Base-by-base conservation (phyloP, 2,888 invertebrate genomes). In the Busseola fusca region DNA sequence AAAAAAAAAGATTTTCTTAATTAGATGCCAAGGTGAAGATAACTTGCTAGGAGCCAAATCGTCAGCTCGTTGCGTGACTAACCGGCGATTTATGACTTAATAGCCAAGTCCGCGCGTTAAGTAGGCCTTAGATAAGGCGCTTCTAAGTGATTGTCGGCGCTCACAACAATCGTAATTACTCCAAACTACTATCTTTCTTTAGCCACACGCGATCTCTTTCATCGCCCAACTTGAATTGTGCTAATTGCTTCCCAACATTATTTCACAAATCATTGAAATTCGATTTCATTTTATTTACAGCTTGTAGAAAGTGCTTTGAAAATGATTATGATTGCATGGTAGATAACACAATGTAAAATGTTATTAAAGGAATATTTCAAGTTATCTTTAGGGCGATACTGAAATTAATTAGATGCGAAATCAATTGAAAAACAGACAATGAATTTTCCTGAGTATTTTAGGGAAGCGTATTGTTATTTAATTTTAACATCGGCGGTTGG, bases 81-180 rank as follows among this genome's bases (percentile, higher is more conserved):
- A 86, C 81, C 83, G 82, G 91, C 92, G 93, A 95, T 95, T 95
- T 95, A 95, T 95, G 94, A 94, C 95, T 95, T 95, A 95, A 95
- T 95, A 95, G 94, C 90, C 86, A 88, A 92, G 93, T 92, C 91
- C 89, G 92, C 91, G 91, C 94, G 93, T 93, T 95, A 95, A 95
- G 94, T 94, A 95, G 93, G 92, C 87, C 94, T 94, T 93, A 95
- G 95, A 95, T 95, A 95, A 95, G 95, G 93, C 91, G 93, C 92
- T 91, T 93, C 93, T 95, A 95, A 95, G 95, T 95, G 95, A 95
- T 95, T 95, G 95, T 95, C 95, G 95, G 94, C 92, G 90, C 92
- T 94, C 95, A 94, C 95, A 95, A 95, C 95, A 95, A 95, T 94
- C 93, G 95, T 95, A 95, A 95, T 95, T 95, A 95, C 93, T 95